Percentiles rank a stretch among this genome's conserved stretches.
Evolutionary conservation across 2,888 invertebrate genomes (phyloP).

Genomic region (Lycophotia porphyrea): DNA sequence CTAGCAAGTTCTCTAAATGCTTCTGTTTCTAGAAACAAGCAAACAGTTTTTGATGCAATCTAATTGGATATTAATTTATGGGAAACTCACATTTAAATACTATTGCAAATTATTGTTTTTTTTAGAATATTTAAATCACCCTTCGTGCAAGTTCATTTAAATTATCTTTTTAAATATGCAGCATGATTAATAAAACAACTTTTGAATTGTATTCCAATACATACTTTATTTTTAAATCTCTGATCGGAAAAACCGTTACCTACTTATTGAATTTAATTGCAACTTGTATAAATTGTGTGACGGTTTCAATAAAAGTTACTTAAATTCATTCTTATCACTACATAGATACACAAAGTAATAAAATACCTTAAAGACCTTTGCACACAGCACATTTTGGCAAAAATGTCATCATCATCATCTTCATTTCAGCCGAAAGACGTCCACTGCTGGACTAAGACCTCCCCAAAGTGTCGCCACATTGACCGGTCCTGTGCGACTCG

Average conservation of each 20-base stretch:
- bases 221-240: background rate
- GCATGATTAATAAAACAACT: background rate
- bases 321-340: too few species aligned
- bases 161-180: background rate
- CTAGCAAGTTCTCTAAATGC: slow-evolving; percentile 20
- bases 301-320: background rate
- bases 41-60: slow-evolving; percentile 9
- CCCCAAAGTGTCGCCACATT: too few species aligned
- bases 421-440: too few species aligned
- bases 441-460: too few species aligned
- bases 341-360: too few species aligned
- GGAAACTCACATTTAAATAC: background rate
- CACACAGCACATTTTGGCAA: background rate
- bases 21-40: slow-evolving; percentile 27
- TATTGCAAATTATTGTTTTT: background rate
- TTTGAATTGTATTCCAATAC: slow-evolving; percentile 1
- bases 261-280: background rate
- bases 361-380: background rate
- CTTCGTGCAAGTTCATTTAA: background rate
- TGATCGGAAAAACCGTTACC: background rate
- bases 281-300: background rate
- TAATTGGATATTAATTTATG: background rate
- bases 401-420: too few species aligned
- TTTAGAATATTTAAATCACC: background rate
- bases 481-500: too few species aligned